Evolutionary conservation across 1,140 invertebrate species (phyloP).

Genomic region (Drosophila subobscura): DNA sequence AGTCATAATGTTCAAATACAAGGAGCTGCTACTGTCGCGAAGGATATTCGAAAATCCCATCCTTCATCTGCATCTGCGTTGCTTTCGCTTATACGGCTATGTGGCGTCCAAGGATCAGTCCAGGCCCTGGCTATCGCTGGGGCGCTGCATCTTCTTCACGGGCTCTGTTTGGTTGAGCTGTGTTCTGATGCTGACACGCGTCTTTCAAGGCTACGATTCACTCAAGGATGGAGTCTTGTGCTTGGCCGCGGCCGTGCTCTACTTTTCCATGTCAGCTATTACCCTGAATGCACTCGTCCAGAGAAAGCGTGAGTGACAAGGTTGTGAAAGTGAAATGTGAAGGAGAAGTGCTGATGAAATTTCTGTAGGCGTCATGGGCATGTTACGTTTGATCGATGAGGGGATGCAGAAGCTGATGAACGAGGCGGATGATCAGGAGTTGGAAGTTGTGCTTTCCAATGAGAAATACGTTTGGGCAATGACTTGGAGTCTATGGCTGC

Average conservation of each 20-base stretch:
- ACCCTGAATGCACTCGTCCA: conserved; percentile 63
- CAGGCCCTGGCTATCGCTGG: conserved; percentile 33
- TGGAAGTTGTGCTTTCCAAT: conserved; percentile 43
- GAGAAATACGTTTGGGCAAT: conserved; percentile 46
- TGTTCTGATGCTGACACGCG: conserved; percentile 43
- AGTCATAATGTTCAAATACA: conserved; percentile 53
- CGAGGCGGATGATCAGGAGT: conserved; percentile 46
- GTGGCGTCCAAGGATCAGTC: conserved; percentile 52
- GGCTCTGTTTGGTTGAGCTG: conserved; percentile 68
- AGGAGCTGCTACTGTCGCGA: conserved; percentile 46
- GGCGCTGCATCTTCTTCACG: conserved; percentile 66
- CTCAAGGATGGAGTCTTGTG: conserved; percentile 69
- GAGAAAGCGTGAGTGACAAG: conserved; percentile 47
- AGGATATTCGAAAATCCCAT: conserved; percentile 50
- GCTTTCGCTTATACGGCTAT: conserved; percentile 68
- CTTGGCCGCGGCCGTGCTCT: conserved; percentile 67
- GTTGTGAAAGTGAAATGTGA: too few relatives aligned
- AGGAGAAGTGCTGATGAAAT: too few relatives aligned
- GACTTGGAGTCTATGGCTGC: conserved; percentile 57
- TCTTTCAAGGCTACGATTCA: conserved; percentile 57
- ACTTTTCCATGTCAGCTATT: conserved; percentile 59
- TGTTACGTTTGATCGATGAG: conserved; percentile 43
- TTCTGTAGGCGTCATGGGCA: conserved; percentile 41
- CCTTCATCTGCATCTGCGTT: conserved; percentile 48
- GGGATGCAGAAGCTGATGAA: conserved; percentile 37